phyloP scores from a whole-genome alignment of 2,113 vertebrate genomes.

The Pteropus alecto region DNA sequence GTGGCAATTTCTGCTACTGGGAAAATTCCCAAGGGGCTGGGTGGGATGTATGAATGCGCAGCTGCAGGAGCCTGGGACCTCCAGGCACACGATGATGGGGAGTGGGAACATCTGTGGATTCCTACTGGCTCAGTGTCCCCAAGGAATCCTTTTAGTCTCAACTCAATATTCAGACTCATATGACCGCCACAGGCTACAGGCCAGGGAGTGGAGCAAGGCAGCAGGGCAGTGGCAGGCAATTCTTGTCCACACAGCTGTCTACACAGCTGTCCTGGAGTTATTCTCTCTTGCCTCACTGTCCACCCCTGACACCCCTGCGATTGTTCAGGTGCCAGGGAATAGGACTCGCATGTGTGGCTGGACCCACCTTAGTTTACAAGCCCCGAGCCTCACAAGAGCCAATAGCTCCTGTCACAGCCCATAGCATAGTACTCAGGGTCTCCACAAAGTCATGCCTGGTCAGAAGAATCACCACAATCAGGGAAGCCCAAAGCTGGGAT shows the following conservation, averaged over 20 bases:
- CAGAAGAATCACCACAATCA: neutral
- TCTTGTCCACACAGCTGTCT: neutral
- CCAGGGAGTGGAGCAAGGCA: neutral
- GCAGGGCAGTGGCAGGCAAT: fast-evolving
- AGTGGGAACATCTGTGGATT: neutral
- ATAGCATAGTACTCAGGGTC: neutral
- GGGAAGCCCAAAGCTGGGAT: neutral
- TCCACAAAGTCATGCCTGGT: neutral
- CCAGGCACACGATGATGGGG: neutral
- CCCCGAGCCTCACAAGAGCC: no score
- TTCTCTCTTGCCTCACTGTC: neutral
- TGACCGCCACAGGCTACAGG: neutral
- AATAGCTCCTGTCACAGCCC: neutral
- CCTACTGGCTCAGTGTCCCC: neutral
- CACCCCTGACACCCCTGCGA: neutral
- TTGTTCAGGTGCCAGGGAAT: neutral
- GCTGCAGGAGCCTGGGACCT: neutral
- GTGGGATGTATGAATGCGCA: no score
- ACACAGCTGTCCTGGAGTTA: neutral
- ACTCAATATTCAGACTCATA: neutral
- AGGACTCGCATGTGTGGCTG: neutral
- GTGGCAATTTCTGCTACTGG: neutral
- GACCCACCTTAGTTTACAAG: neutral
- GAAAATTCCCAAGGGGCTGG: neutral
- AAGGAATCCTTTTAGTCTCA: neutral